Conservation (phyloP, 2,888 invertebrate species). For the Nesidiocoris tenuis region DNA sequence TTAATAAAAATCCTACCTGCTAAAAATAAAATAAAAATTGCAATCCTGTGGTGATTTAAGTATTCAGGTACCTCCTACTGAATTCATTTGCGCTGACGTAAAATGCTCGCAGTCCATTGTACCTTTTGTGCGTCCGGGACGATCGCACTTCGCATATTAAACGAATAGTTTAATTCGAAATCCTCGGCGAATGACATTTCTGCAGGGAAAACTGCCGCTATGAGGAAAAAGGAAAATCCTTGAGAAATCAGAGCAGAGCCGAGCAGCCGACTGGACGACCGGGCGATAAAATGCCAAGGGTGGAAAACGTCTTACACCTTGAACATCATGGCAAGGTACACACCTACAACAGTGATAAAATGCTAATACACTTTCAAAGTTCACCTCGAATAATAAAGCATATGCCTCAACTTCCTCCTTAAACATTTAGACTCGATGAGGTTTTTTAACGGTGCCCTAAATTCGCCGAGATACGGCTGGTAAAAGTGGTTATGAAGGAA, state of each 20-base stretch:
- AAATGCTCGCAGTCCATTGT: too few relatives aligned
- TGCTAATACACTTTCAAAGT: slow-evolving; percentile 18
- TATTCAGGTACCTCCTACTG: too few relatives aligned
- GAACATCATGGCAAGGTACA: background rate
- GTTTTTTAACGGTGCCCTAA: slow-evolving; percentile 37
- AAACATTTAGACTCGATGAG: slow-evolving; percentile 39
- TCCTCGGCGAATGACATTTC: too few relatives aligned
- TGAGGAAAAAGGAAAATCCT: too few relatives aligned
- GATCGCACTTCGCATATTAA: too few relatives aligned
- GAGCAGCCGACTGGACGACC: background rate
- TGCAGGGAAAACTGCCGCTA: too few relatives aligned
- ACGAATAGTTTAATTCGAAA: too few relatives aligned
- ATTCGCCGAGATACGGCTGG: slow-evolving; percentile 28
- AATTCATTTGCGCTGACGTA: too few relatives aligned
- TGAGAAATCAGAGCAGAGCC: background rate
- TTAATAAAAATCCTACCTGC: too few relatives aligned
- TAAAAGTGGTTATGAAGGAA: slow-evolving; percentile 35
- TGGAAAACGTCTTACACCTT: background rate
- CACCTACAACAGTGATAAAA: slow-evolving; percentile 17
- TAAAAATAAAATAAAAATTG: too few relatives aligned
- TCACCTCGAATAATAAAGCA: slow-evolving; percentile 32
- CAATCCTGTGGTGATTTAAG: too few relatives aligned
- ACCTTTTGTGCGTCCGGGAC: too few relatives aligned
- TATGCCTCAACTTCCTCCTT: slow-evolving; percentile 22
- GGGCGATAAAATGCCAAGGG: background rate